Percentiles rank a stretch among this genome's conserved stretches.
phyloP scores from a whole-genome alignment of 2,113 vertebrate genomes.

The Siphamia tubifer region DNA sequence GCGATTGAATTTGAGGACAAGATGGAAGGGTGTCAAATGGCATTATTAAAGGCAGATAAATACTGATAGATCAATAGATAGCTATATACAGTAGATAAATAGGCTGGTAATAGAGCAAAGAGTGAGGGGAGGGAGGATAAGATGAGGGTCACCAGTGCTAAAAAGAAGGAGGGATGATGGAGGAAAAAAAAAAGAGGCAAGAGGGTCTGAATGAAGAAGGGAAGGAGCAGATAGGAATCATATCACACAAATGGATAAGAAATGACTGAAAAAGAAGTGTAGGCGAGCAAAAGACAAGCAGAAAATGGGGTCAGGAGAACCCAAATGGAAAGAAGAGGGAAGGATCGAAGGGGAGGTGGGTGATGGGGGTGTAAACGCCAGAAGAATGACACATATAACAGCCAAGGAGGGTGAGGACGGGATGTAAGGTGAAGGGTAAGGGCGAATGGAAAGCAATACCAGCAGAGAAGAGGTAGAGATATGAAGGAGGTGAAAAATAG shows the following conservation, averaged over 20 bases:
- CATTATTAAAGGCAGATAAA: slow-evolving; percentile 33
- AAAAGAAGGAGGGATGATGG: slow-evolving; percentile 1
- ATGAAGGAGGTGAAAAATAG: too few relatives aligned
- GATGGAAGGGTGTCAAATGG: slow-evolving; percentile 36
- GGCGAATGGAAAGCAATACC: neutral
- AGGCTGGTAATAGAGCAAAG: slow-evolving; percentile 17
- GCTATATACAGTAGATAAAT: slow-evolving; percentile 17
- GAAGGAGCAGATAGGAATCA: slow-evolving; percentile 36
- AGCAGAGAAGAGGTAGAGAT: neutral
- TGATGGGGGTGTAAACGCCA: neutral
- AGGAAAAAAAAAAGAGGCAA: neutral
- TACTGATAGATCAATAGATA: slow-evolving; percentile 12
- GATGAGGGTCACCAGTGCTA: slow-evolving; percentile 7
- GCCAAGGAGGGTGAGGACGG: neutral
- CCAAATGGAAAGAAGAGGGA: slow-evolving; percentile 36
- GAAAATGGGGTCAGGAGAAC: slow-evolving; percentile 50
- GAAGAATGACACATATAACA: neutral
- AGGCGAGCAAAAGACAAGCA: slow-evolving; percentile 21
- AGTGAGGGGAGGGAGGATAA: neutral
- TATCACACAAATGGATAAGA: slow-evolving; percentile 41
- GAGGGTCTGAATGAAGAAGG: neutral
- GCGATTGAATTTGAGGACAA: slow-evolving; percentile 39
- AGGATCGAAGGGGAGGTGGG: slow-evolving; percentile 1
- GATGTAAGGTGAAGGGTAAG: neutral
- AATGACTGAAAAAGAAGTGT: slow-evolving; percentile 26